Percentiles rank a stretch among this genome's conserved stretches.
Evolutionary conservation across 2,113 vertebrate species (phyloP).

Genomic region (Phycodurus eques): DNA sequence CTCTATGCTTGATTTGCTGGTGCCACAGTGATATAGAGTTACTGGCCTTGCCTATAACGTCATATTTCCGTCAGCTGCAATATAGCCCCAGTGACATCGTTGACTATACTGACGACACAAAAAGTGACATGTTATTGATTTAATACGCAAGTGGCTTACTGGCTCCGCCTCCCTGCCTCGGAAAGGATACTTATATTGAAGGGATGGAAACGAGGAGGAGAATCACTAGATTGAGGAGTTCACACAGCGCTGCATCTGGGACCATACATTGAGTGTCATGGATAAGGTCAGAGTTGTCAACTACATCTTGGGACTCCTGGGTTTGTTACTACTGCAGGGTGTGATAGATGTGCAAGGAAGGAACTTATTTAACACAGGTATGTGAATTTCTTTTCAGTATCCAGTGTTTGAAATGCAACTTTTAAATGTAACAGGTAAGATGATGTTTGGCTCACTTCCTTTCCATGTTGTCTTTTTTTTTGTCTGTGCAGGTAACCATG

Average conservation of each 20-base stretch:
- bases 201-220: constrained; percentile 33
- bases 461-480: constrained; percentile 16
- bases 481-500: constrained; percentile 52
- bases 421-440: constrained; percentile 4
- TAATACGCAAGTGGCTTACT: constrained; percentile 24
- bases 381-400: constrained; percentile 21
- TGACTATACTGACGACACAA: constrained; percentile 49
- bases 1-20: constrained; percentile 47
- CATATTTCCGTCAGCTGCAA: constrained; percentile 54
- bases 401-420: background rate
- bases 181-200: constrained; percentile 66
- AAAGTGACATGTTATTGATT: constrained; percentile 55
- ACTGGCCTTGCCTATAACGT: constrained; percentile 41
- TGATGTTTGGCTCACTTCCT: background rate
- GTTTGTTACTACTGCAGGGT: constrained; percentile 61
- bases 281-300: constrained; percentile 48
- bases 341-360: constrained; percentile 55
- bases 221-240: constrained; percentile 26
- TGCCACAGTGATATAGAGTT: constrained; percentile 67
- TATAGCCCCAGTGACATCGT: constrained; percentile 28
- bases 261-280: constrained; percentile 52
- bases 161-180: constrained; percentile 43
- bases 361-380: constrained; percentile 59
- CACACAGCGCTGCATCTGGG: constrained; percentile 10
- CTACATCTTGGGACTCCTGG: constrained; percentile 59